Evolutionary conservation across 2,113 vertebrate species (phyloP).

Genomic region (Xenopus tropicalis): DNA sequence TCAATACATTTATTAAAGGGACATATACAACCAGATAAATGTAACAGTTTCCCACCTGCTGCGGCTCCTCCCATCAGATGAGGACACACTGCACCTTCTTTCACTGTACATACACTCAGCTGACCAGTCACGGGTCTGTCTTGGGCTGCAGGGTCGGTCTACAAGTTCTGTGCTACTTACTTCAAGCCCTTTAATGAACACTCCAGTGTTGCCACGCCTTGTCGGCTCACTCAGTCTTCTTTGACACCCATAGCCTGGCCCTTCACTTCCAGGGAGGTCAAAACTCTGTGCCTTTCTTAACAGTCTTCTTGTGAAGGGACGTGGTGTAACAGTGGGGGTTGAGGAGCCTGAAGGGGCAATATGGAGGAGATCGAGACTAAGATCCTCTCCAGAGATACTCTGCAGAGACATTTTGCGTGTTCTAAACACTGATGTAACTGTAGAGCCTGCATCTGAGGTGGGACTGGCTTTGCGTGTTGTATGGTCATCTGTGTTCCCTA

Average conservation of each 20-base stretch:
- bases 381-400: conserved; percentile 51
- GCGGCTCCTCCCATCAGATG: conserved; percentile 56
- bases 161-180: conserved; percentile 68
- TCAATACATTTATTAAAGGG: too few species aligned
- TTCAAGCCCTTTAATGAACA: conserved; percentile 74
- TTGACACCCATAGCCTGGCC: conserved; percentile 61
- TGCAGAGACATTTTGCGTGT: conserved; percentile 48
- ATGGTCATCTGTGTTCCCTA: conserved; percentile 21
- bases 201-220: conserved; percentile 62
- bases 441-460: background rate
- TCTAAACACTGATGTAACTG: conserved; percentile 30
- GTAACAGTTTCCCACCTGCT: conserved; percentile 62
- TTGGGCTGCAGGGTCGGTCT: conserved; percentile 51
- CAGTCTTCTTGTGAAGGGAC: conserved; percentile 49
- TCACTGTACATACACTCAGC: conserved; percentile 50
- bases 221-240: conserved; percentile 62
- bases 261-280: conserved; percentile 62
- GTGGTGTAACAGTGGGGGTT: conserved; percentile 42
- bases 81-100: conserved; percentile 41
- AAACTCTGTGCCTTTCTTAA: conserved; percentile 76
- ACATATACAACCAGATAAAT: too few species aligned
- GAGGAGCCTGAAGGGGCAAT: conserved; percentile 47
- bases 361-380: conserved; percentile 45
- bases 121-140: conserved; percentile 58
- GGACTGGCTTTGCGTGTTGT: conserved; percentile 30